Evolutionary conservation across 1,140 invertebrate species (phyloP).

Genomic region (Halesus radiatus): DNA sequence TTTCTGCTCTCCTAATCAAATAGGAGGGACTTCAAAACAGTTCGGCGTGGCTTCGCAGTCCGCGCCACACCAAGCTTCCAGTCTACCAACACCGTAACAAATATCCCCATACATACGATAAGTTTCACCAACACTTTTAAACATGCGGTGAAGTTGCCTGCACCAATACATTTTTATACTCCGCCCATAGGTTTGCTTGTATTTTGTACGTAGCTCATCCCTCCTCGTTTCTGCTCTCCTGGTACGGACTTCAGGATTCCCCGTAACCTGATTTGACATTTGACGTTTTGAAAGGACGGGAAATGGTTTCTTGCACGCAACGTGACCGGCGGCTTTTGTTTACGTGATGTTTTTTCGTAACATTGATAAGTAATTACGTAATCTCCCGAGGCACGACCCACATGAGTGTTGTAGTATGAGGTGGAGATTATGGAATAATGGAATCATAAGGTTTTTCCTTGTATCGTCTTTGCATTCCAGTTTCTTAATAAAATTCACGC

Average conservation of each 20-base stretch:
- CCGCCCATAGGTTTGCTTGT: neutral
- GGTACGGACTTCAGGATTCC: conserved; percentile 3
- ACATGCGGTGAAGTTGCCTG: neutral
- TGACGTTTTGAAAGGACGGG: neutral
- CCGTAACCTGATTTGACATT: conserved; percentile 36
- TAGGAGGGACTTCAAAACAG: conserved; percentile 42
- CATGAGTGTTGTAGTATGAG: no score
- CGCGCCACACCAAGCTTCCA: neutral
- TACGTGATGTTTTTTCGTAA: no score
- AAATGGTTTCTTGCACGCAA: neutral
- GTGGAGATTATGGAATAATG: no score
- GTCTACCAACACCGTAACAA: neutral
- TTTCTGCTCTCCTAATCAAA: conserved; percentile 41
- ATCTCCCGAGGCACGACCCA: no score
- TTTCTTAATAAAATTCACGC: no score
- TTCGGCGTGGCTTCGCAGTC: conserved; percentile 3
- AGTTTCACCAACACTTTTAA: neutral
- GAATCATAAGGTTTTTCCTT: no score
- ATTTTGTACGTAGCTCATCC: neutral
- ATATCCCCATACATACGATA: neutral
- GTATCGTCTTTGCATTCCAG: no score
- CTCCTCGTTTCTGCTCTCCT: conserved; percentile 11
- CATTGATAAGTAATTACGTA: no score
- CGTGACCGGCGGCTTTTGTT: no score
- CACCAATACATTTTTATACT: neutral